Conservation (phyloP, 2,888 invertebrate species). For the Pseudoips prasinana region DNA sequence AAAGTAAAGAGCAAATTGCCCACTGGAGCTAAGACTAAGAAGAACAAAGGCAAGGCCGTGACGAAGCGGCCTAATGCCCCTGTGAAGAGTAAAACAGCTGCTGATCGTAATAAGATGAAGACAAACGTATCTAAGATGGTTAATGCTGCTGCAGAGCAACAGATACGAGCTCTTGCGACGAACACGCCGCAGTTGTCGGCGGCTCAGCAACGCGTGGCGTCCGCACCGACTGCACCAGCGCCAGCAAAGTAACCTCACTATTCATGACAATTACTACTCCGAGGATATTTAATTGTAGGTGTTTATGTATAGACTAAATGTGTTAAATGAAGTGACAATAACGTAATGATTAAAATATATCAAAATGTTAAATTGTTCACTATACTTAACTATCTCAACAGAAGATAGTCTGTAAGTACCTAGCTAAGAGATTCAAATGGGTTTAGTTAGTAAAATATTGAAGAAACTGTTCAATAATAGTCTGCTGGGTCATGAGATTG, state of each 20-base stretch:
- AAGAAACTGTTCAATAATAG: no score
- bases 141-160: conserved; percentile 86
- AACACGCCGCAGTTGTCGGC: conserved; percentile 76
- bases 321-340: no score
- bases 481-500: no score
- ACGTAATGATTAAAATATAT: no score
- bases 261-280: no score
- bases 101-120: conserved; percentile 84
- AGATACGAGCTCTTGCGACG: conserved; percentile 82
- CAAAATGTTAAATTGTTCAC: no score
- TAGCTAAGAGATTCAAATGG: no score
- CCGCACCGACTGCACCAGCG: conserved; percentile 68
- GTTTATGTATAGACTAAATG: no score
- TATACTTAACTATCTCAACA: no score
- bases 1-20: conserved; percentile 85
- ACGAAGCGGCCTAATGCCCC: conserved; percentile 85
- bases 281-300: no score
- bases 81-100: conserved; percentile 82
- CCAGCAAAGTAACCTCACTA: conserved; percentile 47
- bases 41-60: conserved; percentile 75
- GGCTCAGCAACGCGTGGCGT: conserved; percentile 67
- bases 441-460: no score
- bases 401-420: no score
- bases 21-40: conserved; percentile 76
- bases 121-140: conserved; percentile 85